Evolutionary conservation across 2,888 invertebrate genomes (phyloP).

Genomic region (Caenorhabditis sp.): DNA sequence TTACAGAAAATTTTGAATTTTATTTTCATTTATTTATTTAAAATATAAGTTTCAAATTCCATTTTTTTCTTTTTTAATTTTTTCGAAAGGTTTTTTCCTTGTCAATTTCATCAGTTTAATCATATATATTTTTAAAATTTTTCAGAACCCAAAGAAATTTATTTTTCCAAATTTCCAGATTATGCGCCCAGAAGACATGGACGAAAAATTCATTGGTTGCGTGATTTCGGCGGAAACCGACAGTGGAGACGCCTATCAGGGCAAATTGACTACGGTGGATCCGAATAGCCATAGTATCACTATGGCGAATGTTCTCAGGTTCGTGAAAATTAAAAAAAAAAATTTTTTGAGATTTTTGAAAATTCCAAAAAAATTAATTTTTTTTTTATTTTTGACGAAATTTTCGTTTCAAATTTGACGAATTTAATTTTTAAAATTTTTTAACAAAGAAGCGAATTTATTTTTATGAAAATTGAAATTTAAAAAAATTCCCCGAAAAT

Average conservation of each 20-base stretch:
- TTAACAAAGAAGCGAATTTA: not conserved
- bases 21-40: too few relatives aligned
- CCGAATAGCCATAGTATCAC: conserved; percentile 47
- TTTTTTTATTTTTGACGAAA: too few relatives aligned
- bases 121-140: conserved; percentile 4
- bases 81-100: conserved; percentile 19
- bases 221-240: conserved; percentile 71
- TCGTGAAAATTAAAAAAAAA: too few relatives aligned
- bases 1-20: conserved; percentile 15
- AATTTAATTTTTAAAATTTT: too few relatives aligned
- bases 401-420: too few relatives aligned
- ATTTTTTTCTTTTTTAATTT: conserved; percentile 12
- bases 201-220: conserved; percentile 68
- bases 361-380: not conserved
- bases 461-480: too few relatives aligned
- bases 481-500: too few relatives aligned
- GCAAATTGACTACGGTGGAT: conserved; percentile 65
- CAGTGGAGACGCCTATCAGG: conserved; percentile 68
- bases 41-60: too few relatives aligned
- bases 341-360: too few relatives aligned
- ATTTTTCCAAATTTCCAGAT: not conserved
- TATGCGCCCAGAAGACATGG: conserved; percentile 40
- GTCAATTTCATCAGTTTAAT: not conserved
- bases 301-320: conserved; percentile 65
- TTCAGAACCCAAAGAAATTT: too few relatives aligned